Percentiles rank a stretch among this genome's conserved stretches.
Conservation (phyloP, 2,797 vertebrate genomes). For the Vespertilio murinus region DNA sequence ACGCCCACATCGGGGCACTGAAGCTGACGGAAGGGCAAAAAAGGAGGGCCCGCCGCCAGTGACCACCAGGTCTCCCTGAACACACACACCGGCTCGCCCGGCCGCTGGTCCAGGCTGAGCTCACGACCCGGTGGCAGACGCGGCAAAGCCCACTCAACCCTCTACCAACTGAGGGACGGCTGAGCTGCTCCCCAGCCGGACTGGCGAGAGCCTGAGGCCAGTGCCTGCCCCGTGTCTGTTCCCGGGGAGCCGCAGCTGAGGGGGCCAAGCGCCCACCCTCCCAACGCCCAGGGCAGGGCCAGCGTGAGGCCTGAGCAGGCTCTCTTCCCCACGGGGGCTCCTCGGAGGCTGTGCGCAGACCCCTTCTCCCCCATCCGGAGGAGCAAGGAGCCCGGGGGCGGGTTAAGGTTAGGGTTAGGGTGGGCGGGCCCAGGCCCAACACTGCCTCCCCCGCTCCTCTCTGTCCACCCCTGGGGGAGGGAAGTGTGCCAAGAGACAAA, state of each 20-base stretch:
- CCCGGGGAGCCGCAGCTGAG: background rate
- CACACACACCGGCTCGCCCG: background rate
- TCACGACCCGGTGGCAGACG: background rate
- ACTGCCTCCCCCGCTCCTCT: background rate
- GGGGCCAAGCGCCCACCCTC: background rate
- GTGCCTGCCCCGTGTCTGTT: too few relatives aligned
- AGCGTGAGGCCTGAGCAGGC: background rate
- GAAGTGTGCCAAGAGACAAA: background rate
- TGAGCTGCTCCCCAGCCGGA: background rate
- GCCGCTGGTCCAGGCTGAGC: background rate
- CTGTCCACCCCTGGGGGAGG: background rate
- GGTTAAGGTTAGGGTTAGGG: too few relatives aligned
- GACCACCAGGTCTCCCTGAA: background rate
- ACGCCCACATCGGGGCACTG: constrained; percentile 82
- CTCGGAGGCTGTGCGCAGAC: background rate
- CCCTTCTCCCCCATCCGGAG: background rate
- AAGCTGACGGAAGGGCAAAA: constrained; percentile 83
- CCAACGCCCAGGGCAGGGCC: background rate
- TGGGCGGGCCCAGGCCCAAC: background rate
- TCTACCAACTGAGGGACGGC: background rate
- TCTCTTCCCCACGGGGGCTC: background rate
- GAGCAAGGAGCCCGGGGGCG: background rate
- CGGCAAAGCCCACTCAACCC: background rate
- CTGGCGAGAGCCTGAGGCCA: background rate
- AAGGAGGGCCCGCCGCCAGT: constrained; percentile 54